Base-by-base conservation (phyloP, 2,797 vertebrate genomes). In the Enteromius radiatus region DNA sequence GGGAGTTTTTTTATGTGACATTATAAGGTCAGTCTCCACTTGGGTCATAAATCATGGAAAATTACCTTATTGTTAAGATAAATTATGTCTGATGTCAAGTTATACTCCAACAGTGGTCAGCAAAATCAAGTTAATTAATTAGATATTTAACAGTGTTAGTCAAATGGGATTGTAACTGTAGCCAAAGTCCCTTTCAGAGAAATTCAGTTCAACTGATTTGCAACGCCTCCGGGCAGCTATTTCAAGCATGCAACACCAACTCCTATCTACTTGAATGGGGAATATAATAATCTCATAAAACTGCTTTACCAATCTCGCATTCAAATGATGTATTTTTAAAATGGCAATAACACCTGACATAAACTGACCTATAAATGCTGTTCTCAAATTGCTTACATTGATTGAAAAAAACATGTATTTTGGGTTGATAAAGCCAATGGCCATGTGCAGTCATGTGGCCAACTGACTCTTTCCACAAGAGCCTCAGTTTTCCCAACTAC, bases 11-110 rank as follows among this genome's bases (percentile, higher is more conserved):
- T 47, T 68, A 31, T 38, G 31, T 52, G 81, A 74, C 74, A 73
- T 21, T 78, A 78, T 70, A 64, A 36, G 73, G 74, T 63, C 80
- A 76, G 38, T 59, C 28, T 67, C 47, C 65, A 70, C 17, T 17
- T 56, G n/a, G 61, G 47, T 56, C 76, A 65, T 47, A 82, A 82
- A 84, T 84, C 76, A 79, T 14, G 31, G 54, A 45, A 52, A 78
- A 78, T 78, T 59, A 61, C 31, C 33, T 63, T 63, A 70, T n/a
- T 28, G 52, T 78, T 61, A 21, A 69, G 36, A 49, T 15, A 74
- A 59, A 36, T 15, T 43, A 63, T 26, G 41, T 74, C 36, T n/a
- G 45, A 41, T 28, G 49, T 47, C 43, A 36, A 80, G 83, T 19
- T 59, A 21, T 33, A 61, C 76, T 67, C 45, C 67, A 59, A 43